Evolutionary conservation across 2,797 vertebrate genomes (phyloP).

Genomic region (Enteromius mattozi): DNA sequence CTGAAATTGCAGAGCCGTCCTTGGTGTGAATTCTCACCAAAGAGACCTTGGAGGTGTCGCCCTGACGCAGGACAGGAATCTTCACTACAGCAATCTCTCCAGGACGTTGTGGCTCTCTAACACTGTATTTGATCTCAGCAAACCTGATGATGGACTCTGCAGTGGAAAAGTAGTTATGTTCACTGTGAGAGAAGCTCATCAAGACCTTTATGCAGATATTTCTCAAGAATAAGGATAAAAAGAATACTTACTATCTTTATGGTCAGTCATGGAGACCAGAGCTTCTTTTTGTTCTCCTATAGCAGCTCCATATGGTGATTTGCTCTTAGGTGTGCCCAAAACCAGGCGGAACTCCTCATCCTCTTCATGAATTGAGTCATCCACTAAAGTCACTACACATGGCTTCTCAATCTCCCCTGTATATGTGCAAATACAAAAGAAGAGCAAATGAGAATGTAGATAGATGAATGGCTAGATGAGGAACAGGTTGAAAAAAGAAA

Average conservation of each 20-base stretch:
- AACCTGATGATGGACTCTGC: conserved; percentile 87
- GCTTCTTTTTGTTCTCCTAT: conserved; percentile 84
- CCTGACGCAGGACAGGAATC: conserved; percentile 81
- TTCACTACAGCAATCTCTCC: conserved; percentile 78
- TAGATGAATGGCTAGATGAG: neutral
- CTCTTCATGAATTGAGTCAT: conserved; percentile 85
- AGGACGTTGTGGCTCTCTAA: conserved; percentile 83
- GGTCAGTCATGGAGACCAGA: conserved; percentile 82
- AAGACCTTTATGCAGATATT: neutral
- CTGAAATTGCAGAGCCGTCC: conserved; percentile 87
- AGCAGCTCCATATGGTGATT: conserved; percentile 79
- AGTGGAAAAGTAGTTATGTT: conserved; percentile 8
- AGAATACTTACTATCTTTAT: conserved; percentile 83
- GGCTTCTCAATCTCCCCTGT: conserved; percentile 86
- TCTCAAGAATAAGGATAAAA: neutral
- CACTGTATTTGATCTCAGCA: conserved; percentile 85
- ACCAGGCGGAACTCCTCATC: conserved; percentile 86
- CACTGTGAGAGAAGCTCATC: neutral
- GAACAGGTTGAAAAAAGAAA: neutral
- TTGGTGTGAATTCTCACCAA: conserved; percentile 88
- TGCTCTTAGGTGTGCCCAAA: conserved; percentile 82
- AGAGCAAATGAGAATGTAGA: neutral
- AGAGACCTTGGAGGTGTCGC: conserved; percentile 86
- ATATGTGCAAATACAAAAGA: neutral
- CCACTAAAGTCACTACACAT: conserved; percentile 81